A percentile compares a stretch with the other conserved stretches of the same genome.
These are phyloP conservation scores for Villa cingulata DNA, from an alignment of 2,888 invertebrate species.

Conservation along the genomic window DNA sequence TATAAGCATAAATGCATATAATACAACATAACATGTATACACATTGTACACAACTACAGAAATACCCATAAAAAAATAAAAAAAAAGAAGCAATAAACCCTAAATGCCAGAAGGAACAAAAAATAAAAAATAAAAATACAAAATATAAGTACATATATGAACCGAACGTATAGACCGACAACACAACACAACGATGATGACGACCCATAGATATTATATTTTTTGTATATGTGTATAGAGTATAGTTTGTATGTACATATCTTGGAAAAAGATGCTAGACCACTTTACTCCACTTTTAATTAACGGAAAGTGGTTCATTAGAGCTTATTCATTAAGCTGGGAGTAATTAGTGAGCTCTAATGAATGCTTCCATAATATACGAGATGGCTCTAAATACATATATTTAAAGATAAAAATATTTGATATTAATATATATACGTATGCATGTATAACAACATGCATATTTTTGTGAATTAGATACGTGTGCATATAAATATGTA, in stretches of 20 bases:
- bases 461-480: no score
- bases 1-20: no score
- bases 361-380: conserved; percentile 47
- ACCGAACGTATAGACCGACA: conserved; percentile 2
- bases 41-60: no score
- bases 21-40: no score
- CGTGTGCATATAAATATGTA: background rate
- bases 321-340: conserved; percentile 82
- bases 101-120: conserved; percentile 4
- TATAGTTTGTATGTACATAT: no score
- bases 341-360: conserved; percentile 81
- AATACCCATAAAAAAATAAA: no score
- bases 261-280: conserved; percentile 18
- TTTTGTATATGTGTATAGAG: no score
- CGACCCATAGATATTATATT: conserved; percentile 14
- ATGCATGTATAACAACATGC: background rate
- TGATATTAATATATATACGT: background rate
- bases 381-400: background rate
- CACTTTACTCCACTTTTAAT: conserved; percentile 56
- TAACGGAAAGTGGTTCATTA: conserved; percentile 85
- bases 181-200: background rate
- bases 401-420: background rate
- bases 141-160: background rate
- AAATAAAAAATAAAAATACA: conserved; percentile 4
- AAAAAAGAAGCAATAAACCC: no score